Conservation (phyloP, 1,140 invertebrate species). For the Teleopsis dalmanni region DNA sequence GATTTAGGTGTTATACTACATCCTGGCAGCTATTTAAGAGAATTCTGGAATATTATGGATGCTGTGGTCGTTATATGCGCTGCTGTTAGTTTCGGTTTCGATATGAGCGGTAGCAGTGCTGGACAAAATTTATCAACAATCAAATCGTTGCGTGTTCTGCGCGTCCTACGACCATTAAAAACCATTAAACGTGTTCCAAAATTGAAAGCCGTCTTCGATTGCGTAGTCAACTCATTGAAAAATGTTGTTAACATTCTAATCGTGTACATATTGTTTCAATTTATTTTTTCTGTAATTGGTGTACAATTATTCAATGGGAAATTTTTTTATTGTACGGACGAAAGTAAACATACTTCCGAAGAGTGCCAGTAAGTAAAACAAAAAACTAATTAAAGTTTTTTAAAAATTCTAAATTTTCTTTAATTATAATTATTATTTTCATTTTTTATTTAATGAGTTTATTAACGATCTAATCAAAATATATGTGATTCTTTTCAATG, state of each 20-base stretch:
- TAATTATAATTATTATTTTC: constrained; percentile 3
- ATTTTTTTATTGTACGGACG: constrained; percentile 99
- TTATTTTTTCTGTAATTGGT: constrained; percentile 99
- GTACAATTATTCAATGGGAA: constrained; percentile 99
- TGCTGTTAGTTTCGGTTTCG: constrained; percentile 92
- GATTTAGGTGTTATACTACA: constrained; percentile 95
- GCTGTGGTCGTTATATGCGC: constrained; percentile 97
- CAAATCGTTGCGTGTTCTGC: constrained; percentile 95
- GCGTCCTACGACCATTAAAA: constrained; percentile 97
- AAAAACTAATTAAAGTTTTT: constrained; percentile 13
- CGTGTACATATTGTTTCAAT: constrained; percentile 99
- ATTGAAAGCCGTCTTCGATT: constrained; percentile 99
- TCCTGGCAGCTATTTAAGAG: constrained; percentile 86
- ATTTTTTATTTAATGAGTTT: constrained; percentile 3
- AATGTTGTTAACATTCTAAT: constrained; percentile 99
- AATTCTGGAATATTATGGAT: constrained; percentile 95
- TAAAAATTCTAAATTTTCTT: constrained; percentile 16
- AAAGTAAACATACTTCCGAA: constrained; percentile 86
- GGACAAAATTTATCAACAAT: constrained; percentile 96
- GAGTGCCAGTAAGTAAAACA: constrained; percentile 88
- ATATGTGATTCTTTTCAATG: too few relatives aligned
- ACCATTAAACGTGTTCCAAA: constrained; percentile 99
- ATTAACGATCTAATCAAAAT: too few relatives aligned
- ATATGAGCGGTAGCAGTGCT: constrained; percentile 61
- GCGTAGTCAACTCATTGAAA: constrained; percentile 99